Evolutionary conservation across 2,797 vertebrate species (phyloP), one percentile per base, ranked within the genome.

Genomic region (Catostomus latipinnis): DNA sequence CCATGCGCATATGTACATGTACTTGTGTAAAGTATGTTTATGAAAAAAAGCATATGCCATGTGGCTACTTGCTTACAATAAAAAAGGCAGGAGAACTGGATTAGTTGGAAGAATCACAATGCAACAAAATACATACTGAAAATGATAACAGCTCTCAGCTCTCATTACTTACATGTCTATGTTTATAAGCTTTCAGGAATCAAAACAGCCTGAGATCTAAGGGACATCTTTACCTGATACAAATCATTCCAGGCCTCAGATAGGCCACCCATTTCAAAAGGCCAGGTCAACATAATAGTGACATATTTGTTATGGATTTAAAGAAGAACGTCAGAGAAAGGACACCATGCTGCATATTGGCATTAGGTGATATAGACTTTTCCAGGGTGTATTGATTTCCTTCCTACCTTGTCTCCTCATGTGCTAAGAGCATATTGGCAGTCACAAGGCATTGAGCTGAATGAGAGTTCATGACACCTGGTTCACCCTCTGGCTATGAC

Each of bases 321-420:
- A 87, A 85, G 68, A 46, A 45, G 5, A 86, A 86, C 83, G 67
- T 80, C 18, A 62, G 74, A 84, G 82, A 91, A 88, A 89, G 86
- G 86, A 87, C 83, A 84, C 69, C 77, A 79, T 85, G 86, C 87
- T 82, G 76, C 79, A 81, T 89, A 89, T 87, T 86, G 88, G 84
- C 88, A 78, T 88, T 65, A 71, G 87, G 87, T 86, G 85, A 90
- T 67, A 57, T 86, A n/a, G 84, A 71, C 49, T 85, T 88, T 87
- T 88, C 83, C 89, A 84, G 84, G 83, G 88, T 86, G 79, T 80
- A 92, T 92, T 86, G 92, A 93, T 94, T 91, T 91, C 85, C 74
- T 81, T 84, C 75, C 80, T 66, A 71, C 76, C 84, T 72, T 85
- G 76, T 73, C 85, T 88, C 84, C 2, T 89, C 85, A 88, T 87